phyloP scores from a whole-genome alignment of 2,888 invertebrate species.

The Mesorhabditis belari region DNA sequence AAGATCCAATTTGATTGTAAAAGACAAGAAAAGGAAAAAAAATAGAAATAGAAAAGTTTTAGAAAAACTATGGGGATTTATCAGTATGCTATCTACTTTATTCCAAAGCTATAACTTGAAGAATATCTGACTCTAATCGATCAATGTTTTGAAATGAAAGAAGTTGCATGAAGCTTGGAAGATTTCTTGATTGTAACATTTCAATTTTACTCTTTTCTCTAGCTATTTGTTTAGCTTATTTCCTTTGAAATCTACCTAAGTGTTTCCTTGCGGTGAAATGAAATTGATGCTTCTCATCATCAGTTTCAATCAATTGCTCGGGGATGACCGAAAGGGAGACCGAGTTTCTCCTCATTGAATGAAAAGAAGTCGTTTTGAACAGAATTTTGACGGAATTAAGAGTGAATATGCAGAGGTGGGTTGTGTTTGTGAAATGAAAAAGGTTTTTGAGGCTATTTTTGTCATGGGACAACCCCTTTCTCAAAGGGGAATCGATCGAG shows the following conservation, averaged over 20 bases:
- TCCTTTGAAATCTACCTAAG: no score
- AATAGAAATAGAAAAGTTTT: no score
- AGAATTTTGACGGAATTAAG: neutral
- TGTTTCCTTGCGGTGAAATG: neutral
- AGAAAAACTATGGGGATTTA: no score
- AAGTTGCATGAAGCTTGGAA: no score
- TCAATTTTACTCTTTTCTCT: no score
- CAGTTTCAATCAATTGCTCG: neutral
- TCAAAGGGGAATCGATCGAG: neutral
- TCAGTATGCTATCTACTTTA: no score
- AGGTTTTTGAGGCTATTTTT: neutral
- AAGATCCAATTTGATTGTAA: no score
- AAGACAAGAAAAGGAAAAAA: no score
- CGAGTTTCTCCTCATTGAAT: neutral
- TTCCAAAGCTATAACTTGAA: no score
- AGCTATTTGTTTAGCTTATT: neutral
- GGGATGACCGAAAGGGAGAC: neutral
- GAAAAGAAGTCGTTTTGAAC: neutral
- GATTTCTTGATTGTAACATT: no score
- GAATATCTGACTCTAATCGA: no score
- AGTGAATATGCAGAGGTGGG: neutral
- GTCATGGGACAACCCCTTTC: neutral
- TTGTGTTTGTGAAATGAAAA: neutral
- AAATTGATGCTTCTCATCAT: neutral
- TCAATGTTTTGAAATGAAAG: no score